Conservation (phyloP, 2,113 vertebrate genomes). For the Aleadryas rufinucha region DNA sequence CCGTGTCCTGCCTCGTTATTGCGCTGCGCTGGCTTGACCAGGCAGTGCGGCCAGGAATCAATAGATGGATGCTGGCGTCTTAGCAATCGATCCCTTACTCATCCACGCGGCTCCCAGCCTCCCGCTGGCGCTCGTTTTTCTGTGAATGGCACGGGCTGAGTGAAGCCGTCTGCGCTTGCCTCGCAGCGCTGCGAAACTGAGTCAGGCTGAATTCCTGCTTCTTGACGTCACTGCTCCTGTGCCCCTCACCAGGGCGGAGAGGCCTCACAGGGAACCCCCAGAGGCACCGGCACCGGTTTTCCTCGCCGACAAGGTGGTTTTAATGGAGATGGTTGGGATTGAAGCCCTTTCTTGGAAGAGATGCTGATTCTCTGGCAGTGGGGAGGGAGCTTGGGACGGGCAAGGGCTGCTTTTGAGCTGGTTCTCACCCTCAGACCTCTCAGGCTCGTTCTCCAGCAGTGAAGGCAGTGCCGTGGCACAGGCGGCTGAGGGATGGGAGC, state of each 20-base stretch:
- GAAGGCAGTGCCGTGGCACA: background rate
- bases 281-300: background rate
- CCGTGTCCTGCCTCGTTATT: background rate
- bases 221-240: background rate
- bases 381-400: background rate
- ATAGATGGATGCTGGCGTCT: conserved; percentile 29
- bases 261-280: background rate
- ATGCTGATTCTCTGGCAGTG: background rate
- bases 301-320: background rate
- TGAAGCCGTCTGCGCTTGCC: background rate
- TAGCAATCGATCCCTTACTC: conserved; percentile 33
- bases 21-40: background rate
- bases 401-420: background rate
- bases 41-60: background rate
- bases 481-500: background rate
- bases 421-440: background rate
- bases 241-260: background rate
- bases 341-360: background rate
- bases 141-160: background rate
- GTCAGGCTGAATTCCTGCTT: background rate
- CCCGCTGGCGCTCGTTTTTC: background rate
- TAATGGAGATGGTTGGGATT: background rate
- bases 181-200: background rate
- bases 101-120: background rate
- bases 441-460: background rate